Conservation (phyloP, 1,140 invertebrate species). For the Lucilia cuprina region DNA sequence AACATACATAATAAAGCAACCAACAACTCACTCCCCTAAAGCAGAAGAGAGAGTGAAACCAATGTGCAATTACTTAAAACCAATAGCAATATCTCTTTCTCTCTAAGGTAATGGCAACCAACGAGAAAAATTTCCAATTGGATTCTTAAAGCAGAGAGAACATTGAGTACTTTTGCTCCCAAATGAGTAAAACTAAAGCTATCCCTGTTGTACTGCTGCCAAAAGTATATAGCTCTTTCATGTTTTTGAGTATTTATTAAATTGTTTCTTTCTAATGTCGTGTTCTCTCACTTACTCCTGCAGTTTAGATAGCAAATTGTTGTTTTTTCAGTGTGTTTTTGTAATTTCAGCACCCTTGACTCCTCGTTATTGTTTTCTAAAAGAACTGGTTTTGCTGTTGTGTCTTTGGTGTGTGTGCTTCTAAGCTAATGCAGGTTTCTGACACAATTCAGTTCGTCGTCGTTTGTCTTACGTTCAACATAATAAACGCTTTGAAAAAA, state of each 20-base stretch:
- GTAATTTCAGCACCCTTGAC: not conserved
- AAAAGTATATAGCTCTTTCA: not conserved
- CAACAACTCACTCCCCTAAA: not conserved
- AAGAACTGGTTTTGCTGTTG: not conserved
- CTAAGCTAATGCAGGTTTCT: constrained; percentile 54
- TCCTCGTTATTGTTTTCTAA: not conserved
- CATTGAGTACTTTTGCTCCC: not conserved
- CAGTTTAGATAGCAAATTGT: not conserved
- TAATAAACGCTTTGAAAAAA: constrained; percentile 39
- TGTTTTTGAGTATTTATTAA: not conserved
- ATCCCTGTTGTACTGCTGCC: not conserved
- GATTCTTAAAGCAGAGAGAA: not conserved
- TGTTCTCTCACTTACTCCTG: not conserved
- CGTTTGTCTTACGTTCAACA: constrained; percentile 60
- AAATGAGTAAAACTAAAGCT: not conserved
- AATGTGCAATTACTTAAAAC: not conserved
- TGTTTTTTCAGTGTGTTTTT: not conserved
- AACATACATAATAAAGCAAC: not conserved
- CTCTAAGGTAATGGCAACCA: not conserved
- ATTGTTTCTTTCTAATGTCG: not conserved
- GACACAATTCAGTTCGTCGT: constrained; percentile 61
- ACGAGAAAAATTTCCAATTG: not conserved
- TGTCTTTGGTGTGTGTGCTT: constrained; percentile 25
- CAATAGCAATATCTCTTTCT: not conserved
- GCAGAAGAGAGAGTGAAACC: not conserved